These are phyloP conservation scores for Thomomys bottae DNA, from an alignment of 2,113 vertebrate genomes.

Conservation along the genomic window DNA sequence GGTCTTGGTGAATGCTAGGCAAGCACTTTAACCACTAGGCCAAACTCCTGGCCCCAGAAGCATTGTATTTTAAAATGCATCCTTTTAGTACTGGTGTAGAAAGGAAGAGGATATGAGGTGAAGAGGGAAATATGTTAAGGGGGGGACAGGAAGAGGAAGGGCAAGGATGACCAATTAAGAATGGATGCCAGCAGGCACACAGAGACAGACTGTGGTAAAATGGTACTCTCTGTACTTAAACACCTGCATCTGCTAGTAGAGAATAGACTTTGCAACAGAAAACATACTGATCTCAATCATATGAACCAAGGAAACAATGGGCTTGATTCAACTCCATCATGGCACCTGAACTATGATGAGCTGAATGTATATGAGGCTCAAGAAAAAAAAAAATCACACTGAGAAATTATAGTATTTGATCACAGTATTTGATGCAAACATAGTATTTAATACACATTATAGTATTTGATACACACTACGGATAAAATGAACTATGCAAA, in stretches of 20 bases:
- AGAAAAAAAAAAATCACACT: background rate
- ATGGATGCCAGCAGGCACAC: accelerated
- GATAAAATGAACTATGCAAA: too few species aligned
- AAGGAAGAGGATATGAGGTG: background rate
- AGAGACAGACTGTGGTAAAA: too few species aligned
- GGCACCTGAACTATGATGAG: background rate
- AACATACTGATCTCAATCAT: background rate
- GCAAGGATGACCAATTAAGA: background rate
- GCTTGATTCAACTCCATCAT: background rate
- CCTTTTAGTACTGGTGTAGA: background rate
- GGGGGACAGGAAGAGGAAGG: background rate
- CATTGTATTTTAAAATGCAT: background rate
- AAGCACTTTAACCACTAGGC: too few species aligned
- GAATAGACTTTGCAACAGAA: background rate
- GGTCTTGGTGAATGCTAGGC: too few species aligned
- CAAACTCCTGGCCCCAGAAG: too few species aligned
- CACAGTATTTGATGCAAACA: background rate
- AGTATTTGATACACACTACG: background rate
- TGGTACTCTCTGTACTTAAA: background rate
- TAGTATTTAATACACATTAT: background rate
- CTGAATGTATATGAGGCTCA: background rate
- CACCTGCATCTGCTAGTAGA: background rate
- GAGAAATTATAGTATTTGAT: too few species aligned
- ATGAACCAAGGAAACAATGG: background rate
- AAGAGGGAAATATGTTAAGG: background rate